These are phyloP conservation scores for Falco rusticolus DNA, from an alignment of 2,797 vertebrate species.

Conservation along the genomic window DNA sequence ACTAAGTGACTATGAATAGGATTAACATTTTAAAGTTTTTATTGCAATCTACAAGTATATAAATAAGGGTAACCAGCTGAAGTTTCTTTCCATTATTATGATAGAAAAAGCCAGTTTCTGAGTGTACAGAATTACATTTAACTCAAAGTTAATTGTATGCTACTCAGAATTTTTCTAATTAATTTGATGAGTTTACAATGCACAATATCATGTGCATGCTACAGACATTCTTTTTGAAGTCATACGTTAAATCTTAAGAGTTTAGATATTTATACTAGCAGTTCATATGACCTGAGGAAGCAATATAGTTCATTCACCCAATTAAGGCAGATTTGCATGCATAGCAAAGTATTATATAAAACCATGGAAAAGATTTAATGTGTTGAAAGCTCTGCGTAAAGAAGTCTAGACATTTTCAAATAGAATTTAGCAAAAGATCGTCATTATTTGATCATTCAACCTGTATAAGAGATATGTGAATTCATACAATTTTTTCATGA, in stretches of 20 bases:
- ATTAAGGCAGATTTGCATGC: background rate
- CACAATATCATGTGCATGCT: background rate
- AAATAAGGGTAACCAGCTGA: background rate
- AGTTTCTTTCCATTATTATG: background rate
- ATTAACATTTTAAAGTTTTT: background rate
- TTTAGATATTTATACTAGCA: background rate
- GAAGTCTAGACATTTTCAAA: background rate
- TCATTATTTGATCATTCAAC: background rate
- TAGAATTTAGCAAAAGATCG: background rate
- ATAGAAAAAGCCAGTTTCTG: background rate
- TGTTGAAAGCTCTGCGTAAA: background rate
- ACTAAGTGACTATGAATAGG: fast-evolving
- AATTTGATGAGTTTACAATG: background rate
- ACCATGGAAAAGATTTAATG: background rate
- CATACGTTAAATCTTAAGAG: background rate
- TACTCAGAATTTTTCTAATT: background rate
- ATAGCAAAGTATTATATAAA: background rate
- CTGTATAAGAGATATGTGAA: background rate
- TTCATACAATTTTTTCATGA: background rate
- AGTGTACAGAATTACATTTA: background rate
- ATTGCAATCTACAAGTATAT: background rate
- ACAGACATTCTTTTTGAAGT: background rate
- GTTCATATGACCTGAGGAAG: background rate
- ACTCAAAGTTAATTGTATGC: background rate
- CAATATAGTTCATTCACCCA: background rate